Evolutionary conservation across 2,113 vertebrate genomes (phyloP), one percentile per base, ranked within the genome.

Genomic region (Todiramphus saurophagus): DNA sequence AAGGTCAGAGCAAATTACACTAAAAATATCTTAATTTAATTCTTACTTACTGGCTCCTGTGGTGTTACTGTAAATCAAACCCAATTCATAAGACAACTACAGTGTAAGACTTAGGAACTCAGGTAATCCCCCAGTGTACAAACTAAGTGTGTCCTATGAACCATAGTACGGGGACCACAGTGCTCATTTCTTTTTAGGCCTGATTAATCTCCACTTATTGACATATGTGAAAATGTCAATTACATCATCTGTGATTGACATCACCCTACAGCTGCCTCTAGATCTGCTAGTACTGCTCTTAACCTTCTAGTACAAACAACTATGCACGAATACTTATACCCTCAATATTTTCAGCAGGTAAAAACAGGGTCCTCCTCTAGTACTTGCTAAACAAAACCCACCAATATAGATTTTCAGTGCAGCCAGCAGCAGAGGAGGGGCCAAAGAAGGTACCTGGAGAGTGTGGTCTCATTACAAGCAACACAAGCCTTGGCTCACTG

Each of bases 401-500:
- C 4, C 2, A 48, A 23, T 6, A 24, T 0, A 33, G 44, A 73
- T 31, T 69, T 37, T 10, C n/a, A 58, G n/a, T 10, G 21, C 4
- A 41, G 62, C 33, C 62, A 51, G 43, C 46, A 91, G 84, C 31
- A 82, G 27, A 35, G 5, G 15, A 91, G 28, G 24, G 20, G 13
- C 55, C 60, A 51, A 66, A 88, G 27, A 59, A 80, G 50, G 31
- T 53, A 62, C 31, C 55, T 69, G 75, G 64, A 53, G n/a, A 66
- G 59, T 0, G 0, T 11, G 28, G 48, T 50, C 51, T 67, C 1
- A 0, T 56, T n/a, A 46, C 0, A 4, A 62, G 62, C 27, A 69
- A 43, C 48, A 44, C 33, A 87, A 50, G 14, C 15, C 66, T 15
- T 56, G 55, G n/a, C 43, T 83, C 51, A 15, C 46, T 4, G 24